Evolutionary conservation across 2,888 invertebrate species (phyloP).

Genomic region (Troilus luridus): DNA sequence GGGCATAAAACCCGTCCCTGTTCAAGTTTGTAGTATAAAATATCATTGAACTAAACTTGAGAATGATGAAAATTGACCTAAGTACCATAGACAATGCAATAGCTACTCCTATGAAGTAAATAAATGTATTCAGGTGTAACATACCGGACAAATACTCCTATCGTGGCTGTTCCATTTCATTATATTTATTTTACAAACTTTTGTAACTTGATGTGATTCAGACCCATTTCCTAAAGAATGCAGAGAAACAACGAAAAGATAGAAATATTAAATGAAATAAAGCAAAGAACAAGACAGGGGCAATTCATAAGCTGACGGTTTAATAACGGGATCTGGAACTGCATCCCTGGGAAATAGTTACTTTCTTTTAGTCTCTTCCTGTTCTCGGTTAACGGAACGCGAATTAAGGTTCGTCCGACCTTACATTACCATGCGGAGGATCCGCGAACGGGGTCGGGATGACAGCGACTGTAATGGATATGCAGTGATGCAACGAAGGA

Average conservation of each 20-base stretch:
- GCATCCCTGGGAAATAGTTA: constrained; percentile 46
- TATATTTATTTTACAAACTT: too few species aligned
- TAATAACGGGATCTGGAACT: constrained; percentile 35
- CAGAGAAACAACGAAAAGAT: background rate
- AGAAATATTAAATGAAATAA: background rate
- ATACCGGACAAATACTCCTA: too few species aligned
- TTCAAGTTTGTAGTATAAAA: too few species aligned
- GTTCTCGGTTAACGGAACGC: constrained; percentile 11
- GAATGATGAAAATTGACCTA: too few species aligned
- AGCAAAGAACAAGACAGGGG: constrained; percentile 3
- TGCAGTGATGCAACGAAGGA: background rate
- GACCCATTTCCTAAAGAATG: background rate
- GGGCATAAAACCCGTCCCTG: too few species aligned
- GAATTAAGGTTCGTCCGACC: constrained; percentile 6
- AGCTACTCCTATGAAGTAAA: too few species aligned
- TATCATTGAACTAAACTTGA: too few species aligned
- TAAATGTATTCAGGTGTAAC: too few species aligned
- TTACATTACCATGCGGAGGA: constrained; percentile 5
- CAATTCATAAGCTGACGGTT: constrained; percentile 28
- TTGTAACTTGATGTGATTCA: background rate
- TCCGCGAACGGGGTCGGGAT: background rate
- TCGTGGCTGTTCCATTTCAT: too few species aligned
- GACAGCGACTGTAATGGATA: background rate
- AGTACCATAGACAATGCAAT: too few species aligned
- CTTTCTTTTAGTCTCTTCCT: constrained; percentile 28